Evolutionary conservation across 2,888 invertebrate genomes (phyloP).

Genomic region (Caenorhabditis sp.): DNA sequence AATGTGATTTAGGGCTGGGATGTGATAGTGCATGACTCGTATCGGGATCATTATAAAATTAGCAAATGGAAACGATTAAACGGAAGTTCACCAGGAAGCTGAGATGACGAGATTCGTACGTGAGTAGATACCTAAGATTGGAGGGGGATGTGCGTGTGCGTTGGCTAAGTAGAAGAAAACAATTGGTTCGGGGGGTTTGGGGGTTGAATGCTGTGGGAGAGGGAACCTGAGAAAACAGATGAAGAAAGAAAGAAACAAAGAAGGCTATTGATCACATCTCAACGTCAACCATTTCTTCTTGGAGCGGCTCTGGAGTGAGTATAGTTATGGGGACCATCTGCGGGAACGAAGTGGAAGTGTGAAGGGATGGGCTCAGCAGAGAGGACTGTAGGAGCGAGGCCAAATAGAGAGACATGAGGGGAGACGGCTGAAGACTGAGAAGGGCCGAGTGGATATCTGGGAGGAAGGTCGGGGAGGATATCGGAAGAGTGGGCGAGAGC

Average conservation of each 20-base stretch:
- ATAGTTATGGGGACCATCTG: constrained; percentile 21
- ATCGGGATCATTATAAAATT: constrained; percentile 21
- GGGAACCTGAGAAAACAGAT: constrained; percentile 9
- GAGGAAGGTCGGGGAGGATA: constrained; percentile 13
- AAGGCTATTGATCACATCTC: constrained; percentile 45
- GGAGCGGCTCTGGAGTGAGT: neutral
- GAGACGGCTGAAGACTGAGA: constrained; percentile 38
- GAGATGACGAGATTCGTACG: constrained; percentile 35
- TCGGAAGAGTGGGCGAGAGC: constrained; percentile 26
- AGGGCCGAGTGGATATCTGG: constrained; percentile 42
- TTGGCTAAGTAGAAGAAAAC: constrained; percentile 35
- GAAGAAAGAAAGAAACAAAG: no score
- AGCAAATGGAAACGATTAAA: constrained; percentile 9
- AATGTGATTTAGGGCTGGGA: neutral
- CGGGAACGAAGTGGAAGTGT: neutral
- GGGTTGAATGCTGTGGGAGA: constrained; percentile 2
- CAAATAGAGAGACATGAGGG: constrained; percentile 44
- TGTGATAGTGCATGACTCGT: constrained; percentile 38
- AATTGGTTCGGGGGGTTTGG: neutral
- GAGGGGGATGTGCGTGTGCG: constrained; percentile 9
- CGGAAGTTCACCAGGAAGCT: constrained; percentile 38
- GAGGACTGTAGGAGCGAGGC: constrained; percentile 42
- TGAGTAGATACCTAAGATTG: constrained; percentile 54
- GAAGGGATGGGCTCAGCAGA: constrained; percentile 17
- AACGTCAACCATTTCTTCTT: constrained; percentile 42